A percentile compares a stretch with the other conserved stretches of the same genome.
phyloP scores from a whole-genome alignment of 2,888 invertebrate species.

The Chrysopilus asiliformis region DNA sequence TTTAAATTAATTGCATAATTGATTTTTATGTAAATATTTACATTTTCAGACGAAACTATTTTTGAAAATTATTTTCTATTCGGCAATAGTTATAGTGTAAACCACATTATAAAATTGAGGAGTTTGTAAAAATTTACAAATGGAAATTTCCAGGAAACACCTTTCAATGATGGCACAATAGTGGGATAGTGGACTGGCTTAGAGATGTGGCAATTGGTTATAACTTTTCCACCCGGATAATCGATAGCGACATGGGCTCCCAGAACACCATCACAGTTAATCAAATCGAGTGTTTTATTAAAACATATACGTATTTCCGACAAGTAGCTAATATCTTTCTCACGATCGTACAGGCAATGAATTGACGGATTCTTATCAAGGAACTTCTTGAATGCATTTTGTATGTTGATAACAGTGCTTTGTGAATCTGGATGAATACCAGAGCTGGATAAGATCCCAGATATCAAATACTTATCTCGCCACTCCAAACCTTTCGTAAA shows the following conservation, averaged over 20 bases:
- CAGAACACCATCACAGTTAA: slow-evolving; percentile 50
- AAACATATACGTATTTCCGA: slow-evolving; percentile 65
- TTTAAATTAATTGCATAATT: too few relatives aligned
- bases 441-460: slow-evolving; percentile 41
- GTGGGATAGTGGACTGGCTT: slow-evolving; percentile 45
- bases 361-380: slow-evolving; percentile 48
- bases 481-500: slow-evolving; percentile 50
- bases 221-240: slow-evolving; percentile 34
- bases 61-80: too few relatives aligned
- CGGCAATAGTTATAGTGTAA: slow-evolving; percentile 37
- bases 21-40: too few relatives aligned
- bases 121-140: slow-evolving; percentile 43
- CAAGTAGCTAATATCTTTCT: slow-evolving; percentile 44
- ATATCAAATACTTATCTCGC: slow-evolving; percentile 47
- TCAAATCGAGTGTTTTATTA: slow-evolving; percentile 46
- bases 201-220: slow-evolving; percentile 46
- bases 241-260: slow-evolving; percentile 23
- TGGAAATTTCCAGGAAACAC: slow-evolving; percentile 29
- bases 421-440: slow-evolving; percentile 44
- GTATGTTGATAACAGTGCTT: slow-evolving; percentile 39
- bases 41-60: too few relatives aligned
- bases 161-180: slow-evolving; percentile 30
- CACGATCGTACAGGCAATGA: slow-evolving; percentile 47
- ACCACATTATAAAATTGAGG: slow-evolving; percentile 46
- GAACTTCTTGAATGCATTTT: slow-evolving; percentile 39